Evolutionary conservation across 2,113 vertebrate species (phyloP), one percentile per base, ranked within the genome.

Genomic region (Centropristis striata): DNA sequence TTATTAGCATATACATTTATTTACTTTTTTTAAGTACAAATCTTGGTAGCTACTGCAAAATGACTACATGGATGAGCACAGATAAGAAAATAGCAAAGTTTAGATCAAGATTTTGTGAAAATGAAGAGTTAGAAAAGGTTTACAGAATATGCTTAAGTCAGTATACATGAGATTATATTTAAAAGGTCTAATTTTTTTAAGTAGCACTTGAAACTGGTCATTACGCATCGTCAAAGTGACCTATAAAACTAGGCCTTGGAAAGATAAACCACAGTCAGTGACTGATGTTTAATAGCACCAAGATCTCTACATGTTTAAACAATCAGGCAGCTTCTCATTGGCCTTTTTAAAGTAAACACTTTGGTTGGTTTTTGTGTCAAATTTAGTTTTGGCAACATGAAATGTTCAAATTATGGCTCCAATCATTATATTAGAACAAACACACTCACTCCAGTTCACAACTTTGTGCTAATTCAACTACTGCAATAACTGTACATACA

Each of bases 181-280:
- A 37, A 85, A 65, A 75, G 41, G 70, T 68, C 9, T 2, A 16
- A 55, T 67, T 46, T 32, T 25, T 23, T 60, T 54, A 83, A 80
- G 74, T 65, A 59, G 76, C 75, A 75, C 75, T 82, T 83, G 42
- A 75, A 83, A 82, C 71, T 36, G 70, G 79, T 71, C 37, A 7
- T 71, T 42, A 21, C 4, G n/a, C 20, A 36, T 46, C 36, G 32
- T 80, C 21, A 47, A 25, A 10, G 53, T 57, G 90, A 86, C 93
- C 93, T 94, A 93, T 94, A 94, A 89, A 95, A 95, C 92, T 92
- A 95, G 93, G 90, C 79, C 92, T 80, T 13, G 49, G 42, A 55
- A 64, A 85, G 16, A 63, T 49, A 46, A 71, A 84, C 27, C 28
- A 46, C 68, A 79, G 81, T 86, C 80, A 72, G 57, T 4, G 60